These are phyloP conservation scores for Peromyscus leucopus DNA, from an alignment of 2,113 vertebrate genomes.

Conservation along the genomic window DNA sequence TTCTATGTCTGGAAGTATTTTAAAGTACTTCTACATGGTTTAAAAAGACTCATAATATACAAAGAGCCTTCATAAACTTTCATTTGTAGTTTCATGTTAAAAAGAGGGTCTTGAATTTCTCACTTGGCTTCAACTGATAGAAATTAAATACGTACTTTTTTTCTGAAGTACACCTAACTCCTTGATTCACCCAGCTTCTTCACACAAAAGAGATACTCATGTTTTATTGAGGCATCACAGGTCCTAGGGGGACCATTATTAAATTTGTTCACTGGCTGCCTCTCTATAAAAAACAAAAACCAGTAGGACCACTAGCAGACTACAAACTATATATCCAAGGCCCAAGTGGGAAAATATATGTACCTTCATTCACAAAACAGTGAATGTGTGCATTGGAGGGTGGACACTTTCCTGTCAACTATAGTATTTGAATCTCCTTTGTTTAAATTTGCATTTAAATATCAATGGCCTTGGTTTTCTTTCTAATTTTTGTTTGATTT, in stretches of 20 bases:
- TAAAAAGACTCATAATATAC: background rate
- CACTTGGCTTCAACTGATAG: background rate
- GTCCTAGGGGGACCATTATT: background rate
- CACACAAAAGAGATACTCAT: background rate
- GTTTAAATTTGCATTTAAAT: background rate
- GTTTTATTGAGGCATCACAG: slow-evolving; percentile 1
- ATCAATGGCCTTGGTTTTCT: background rate
- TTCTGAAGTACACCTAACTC: background rate
- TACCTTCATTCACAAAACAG: background rate
- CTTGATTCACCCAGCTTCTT: background rate
- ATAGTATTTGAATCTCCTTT: background rate
- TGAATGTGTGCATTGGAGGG: background rate
- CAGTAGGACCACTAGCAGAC: background rate
- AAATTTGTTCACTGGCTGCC: background rate
- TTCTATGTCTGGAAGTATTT: background rate
- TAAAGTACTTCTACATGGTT: background rate
- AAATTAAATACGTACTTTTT: background rate
- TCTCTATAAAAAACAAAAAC: background rate
- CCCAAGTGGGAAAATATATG: background rate
- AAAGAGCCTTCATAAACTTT: background rate
- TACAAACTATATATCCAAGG: background rate
- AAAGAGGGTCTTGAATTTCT: background rate
- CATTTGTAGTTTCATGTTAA: background rate
- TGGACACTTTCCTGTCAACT: background rate
- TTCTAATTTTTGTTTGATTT: background rate